Percentiles rank a stretch among this genome's conserved stretches.
Evolutionary conservation across 2,797 vertebrate genomes (phyloP).

Genomic region (Uromys caudimaculatus): DNA sequence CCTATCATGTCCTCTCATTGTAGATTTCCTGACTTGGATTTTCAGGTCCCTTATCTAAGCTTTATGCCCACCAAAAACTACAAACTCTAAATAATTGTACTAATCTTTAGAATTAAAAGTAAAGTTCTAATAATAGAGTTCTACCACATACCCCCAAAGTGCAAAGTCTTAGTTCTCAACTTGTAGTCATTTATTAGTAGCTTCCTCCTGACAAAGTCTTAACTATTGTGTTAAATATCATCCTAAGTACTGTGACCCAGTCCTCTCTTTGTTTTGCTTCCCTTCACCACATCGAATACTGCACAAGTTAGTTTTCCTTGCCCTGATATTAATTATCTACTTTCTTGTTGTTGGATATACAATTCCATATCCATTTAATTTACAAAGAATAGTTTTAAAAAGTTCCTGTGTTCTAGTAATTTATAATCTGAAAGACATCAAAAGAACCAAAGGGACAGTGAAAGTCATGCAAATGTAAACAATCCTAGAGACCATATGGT

Average conservation of each 20-base stretch:
- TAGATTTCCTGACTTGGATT: slow-evolving; percentile 53
- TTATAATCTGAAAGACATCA: slow-evolving; percentile 25
- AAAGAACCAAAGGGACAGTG: not conserved
- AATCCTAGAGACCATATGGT: not conserved
- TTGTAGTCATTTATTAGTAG: slow-evolving; percentile 3
- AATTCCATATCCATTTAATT: slow-evolving; percentile 33
- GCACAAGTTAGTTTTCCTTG: not conserved
- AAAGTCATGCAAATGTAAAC: slow-evolving; percentile 21
- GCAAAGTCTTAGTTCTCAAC: slow-evolving; percentile 50
- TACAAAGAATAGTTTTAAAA: slow-evolving; percentile 21
- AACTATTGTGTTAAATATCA: not conserved
- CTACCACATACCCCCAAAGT: slow-evolving; percentile 43
- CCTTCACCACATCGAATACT: not conserved
- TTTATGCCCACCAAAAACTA: slow-evolving; percentile 40
- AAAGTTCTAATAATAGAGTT: slow-evolving; percentile 21
- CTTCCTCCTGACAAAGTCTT: not conserved
- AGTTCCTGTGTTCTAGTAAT: not conserved
- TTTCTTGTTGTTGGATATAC: slow-evolving; percentile 8
- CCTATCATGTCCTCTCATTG: slow-evolving; percentile 35
- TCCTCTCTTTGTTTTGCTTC: slow-evolving; percentile 24
- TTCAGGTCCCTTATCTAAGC: slow-evolving; percentile 30
- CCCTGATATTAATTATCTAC: not conserved
- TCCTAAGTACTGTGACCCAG: not conserved
- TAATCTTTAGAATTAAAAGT: slow-evolving; percentile 65
- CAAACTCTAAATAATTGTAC: slow-evolving; percentile 18